Conservation (phyloP, 2,888 invertebrate species). For the Gisinianus flammeolus region DNA sequence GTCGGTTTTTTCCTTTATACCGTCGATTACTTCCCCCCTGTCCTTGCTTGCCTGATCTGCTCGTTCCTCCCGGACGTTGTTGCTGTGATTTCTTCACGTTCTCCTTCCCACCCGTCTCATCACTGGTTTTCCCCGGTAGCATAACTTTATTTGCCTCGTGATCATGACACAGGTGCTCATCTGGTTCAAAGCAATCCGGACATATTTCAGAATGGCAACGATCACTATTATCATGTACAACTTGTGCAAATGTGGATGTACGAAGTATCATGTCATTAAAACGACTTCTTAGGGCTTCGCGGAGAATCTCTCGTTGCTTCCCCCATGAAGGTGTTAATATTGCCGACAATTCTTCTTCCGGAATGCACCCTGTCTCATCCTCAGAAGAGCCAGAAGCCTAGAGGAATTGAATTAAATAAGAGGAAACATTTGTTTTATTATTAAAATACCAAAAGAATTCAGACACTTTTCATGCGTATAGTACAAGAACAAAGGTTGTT, state of each 20-base stretch:
- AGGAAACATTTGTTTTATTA: too few species aligned
- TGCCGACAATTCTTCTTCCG: constrained; percentile 49
- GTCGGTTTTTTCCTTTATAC: constrained; percentile 56
- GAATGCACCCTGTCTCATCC: constrained; percentile 46
- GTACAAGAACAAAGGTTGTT: too few species aligned
- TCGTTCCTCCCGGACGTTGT: constrained; percentile 16
- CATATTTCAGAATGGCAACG: constrained; percentile 5
- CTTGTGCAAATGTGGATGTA: background rate
- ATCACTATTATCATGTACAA: constrained; percentile 15
- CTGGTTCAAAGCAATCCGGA: constrained; percentile 21
- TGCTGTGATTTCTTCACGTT: constrained; percentile 23
- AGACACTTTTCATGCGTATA: too few species aligned
- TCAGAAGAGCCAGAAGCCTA: constrained; percentile 48
- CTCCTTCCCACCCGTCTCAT: constrained; percentile 28
- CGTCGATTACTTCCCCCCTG: constrained; percentile 35
- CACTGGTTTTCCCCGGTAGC: constrained; percentile 24
- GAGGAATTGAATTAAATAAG: background rate
- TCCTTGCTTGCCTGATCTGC: background rate
- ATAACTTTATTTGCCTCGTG: background rate
- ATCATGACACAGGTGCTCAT: constrained; percentile 17
- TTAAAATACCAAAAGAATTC: background rate
- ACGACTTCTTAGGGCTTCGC: constrained; percentile 44
- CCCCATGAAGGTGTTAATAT: constrained; percentile 47
- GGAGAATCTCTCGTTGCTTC: constrained; percentile 45
- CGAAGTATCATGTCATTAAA: constrained; percentile 48